Base-by-base conservation (phyloP, 1,140 invertebrate genomes). In the Papilio aristodemus region DNA sequence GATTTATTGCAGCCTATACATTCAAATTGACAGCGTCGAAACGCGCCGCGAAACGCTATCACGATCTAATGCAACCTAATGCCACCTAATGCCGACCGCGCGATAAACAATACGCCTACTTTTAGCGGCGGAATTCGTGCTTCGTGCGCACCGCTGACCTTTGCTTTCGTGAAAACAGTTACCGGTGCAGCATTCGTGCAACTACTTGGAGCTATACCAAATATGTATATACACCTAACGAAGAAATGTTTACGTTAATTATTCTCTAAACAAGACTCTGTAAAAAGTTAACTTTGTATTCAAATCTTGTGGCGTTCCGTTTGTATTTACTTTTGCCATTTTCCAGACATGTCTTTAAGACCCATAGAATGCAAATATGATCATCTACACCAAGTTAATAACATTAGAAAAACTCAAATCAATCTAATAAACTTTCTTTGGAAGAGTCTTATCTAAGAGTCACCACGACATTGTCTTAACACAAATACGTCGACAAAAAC, bases 1-100 rank as follows among this genome's bases (percentile, higher is more conserved):
- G 79, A 86, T 84, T 87, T 89, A 86, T 87, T 76, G 80, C 69
- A 74, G 68, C 69, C 74, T 67, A 78, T 76, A 80, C 66, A 77
- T 81, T 74, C 72, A 83, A 86, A 84, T 84, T 79, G 80, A 80
- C 77, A 81, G 43, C 76, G 70, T 64, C 76, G 79, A 77, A 71
- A 69, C 59, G 58, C 59, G 60, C 58, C 50, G 39, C 67, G 46
- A 58, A 50, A 41, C 27, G 58, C 72, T 66, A 71, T 50, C 43
- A 46, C 32, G 41, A 66, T 50, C 63, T 66, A 66, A 66, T 46
- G 41, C 41, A 25, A 25, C 41, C 63, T 50, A 66, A 66, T 66
- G 39, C 39, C 39, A 25, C 41, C 63, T 50, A 66, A 66, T 66
- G 39, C 39, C 39, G 62, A 36, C 63, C 14, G 10, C 14, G 14